Conservation (phyloP, 23 tunicate species). For the Clavelina lepadiformis region DNA sequence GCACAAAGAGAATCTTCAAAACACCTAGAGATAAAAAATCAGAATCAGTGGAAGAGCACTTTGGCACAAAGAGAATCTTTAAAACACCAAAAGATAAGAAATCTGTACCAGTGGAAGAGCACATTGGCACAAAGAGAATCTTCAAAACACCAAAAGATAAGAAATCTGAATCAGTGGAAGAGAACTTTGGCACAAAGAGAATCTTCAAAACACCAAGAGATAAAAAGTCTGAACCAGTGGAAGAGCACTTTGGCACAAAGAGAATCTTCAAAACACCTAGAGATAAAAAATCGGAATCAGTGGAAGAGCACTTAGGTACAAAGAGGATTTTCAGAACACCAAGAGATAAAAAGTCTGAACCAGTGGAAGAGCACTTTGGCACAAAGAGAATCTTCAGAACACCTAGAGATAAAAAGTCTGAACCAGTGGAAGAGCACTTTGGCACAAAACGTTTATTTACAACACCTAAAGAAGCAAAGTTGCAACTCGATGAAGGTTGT, state of each 20-base stretch:
- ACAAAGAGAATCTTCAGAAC: constrained; percentile 36
- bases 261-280: constrained; percentile 55
- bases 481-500: constrained; percentile 15
- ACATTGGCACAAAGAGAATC: constrained; percentile 44
- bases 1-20: constrained; percentile 30
- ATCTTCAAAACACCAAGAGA: constrained; percentile 51
- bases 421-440: constrained; percentile 36
- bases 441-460: constrained; percentile 43
- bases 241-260: constrained; percentile 51
- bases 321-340: constrained; percentile 22
- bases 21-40: constrained; percentile 16
- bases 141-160: constrained; percentile 13
- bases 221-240: constrained; percentile 8
- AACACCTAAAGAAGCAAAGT: constrained; percentile 46
- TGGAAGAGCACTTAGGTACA: constrained; percentile 44
- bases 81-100: constrained; percentile 22
- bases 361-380: constrained; percentile 51
- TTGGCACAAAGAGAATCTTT: constrained; percentile 46
- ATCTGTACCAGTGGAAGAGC: constrained; percentile 29
- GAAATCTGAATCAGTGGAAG: constrained; percentile 33
- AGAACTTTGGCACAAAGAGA: constrained; percentile 52
- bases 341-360: constrained; percentile 9
- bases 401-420: constrained; percentile 35
- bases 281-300: constrained; percentile 21
- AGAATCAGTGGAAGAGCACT: constrained; percentile 28